Percentiles rank a stretch among this genome's conserved stretches.
Evolutionary conservation across 2,888 invertebrate species (phyloP).

Genomic region (Bellardia bayeri): DNA sequence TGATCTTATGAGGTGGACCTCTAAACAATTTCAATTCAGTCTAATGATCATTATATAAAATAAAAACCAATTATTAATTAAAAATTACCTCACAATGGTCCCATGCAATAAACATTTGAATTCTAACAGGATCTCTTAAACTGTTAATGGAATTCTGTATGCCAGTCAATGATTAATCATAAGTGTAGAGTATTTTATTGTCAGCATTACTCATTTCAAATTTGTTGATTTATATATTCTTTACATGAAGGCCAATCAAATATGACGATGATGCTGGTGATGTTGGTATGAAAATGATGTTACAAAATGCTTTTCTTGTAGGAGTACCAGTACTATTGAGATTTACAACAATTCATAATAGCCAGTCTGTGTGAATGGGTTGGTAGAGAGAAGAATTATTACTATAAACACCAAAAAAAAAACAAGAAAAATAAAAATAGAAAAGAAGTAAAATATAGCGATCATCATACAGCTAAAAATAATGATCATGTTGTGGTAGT

Average conservation of each 20-base stretch:
- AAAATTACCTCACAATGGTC: too few relatives aligned
- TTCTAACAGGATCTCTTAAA: too few relatives aligned
- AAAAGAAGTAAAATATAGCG: slow-evolving; percentile 66
- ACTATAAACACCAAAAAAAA: background rate
- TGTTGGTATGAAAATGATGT: slow-evolving; percentile 33
- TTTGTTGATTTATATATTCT: slow-evolving; percentile 47
- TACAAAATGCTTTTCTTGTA: slow-evolving; percentile 42
- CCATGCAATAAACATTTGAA: too few relatives aligned
- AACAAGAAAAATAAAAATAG: slow-evolving; percentile 5
- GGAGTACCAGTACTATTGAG: slow-evolving; percentile 45
- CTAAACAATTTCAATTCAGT: too few relatives aligned
- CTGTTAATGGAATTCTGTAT: background rate
- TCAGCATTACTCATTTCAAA: slow-evolving; percentile 16
- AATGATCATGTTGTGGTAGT: slow-evolving; percentile 77
- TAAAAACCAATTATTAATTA: too few relatives aligned
- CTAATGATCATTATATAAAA: too few relatives aligned
- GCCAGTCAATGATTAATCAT: slow-evolving; percentile 21
- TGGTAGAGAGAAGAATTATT: slow-evolving; percentile 43
- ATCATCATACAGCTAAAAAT: slow-evolving; percentile 65
- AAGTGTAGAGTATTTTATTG: slow-evolving; percentile 51
- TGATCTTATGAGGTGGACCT: too few relatives aligned
- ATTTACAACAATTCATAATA: slow-evolving; percentile 67
- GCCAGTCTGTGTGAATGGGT: slow-evolving; percentile 23
- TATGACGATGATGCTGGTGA: slow-evolving; percentile 31
- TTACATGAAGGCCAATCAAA: slow-evolving; percentile 72